Percentiles rank a stretch among this genome's conserved stretches.
Conservation (phyloP, 2,797 vertebrate genomes). For the Mionectes olivaceus region DNA sequence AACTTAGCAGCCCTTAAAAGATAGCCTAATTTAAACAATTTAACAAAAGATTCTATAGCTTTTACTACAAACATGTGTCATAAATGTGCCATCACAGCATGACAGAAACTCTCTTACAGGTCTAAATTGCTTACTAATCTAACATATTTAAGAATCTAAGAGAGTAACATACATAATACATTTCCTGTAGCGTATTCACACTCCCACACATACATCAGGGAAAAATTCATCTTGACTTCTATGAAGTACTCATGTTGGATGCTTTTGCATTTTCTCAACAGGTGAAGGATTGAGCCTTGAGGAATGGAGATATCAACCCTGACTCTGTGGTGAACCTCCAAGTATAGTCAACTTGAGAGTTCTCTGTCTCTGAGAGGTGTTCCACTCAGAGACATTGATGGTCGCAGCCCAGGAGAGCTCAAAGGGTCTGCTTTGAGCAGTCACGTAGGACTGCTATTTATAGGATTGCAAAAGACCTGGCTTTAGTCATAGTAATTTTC, state of each 20-base stretch:
- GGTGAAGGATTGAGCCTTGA: not conserved
- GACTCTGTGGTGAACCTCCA: fast-evolving
- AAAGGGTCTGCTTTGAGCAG: not conserved
- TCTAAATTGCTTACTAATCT: not conserved
- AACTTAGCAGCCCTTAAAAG: not conserved
- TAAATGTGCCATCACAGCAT: not conserved
- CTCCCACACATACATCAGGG: not conserved
- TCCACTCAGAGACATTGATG: not conserved
- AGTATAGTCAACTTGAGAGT: not conserved
- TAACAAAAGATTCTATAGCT: not conserved
- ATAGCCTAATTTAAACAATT: not conserved
- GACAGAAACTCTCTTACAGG: not conserved
- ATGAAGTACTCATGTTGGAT: not conserved
- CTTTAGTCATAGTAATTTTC: not conserved
- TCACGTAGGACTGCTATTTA: not conserved
- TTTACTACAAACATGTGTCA: not conserved
- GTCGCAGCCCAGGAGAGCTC: not conserved
- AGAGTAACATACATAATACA: no score
- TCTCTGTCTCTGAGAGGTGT: not conserved
- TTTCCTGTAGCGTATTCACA: not conserved
- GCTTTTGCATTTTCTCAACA: not conserved
- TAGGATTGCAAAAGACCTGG: not conserved
- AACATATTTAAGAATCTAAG: not conserved
- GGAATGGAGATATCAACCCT: not conserved
- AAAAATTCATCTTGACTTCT: not conserved